These are phyloP conservation scores for Drosophila paramelanica DNA, from an alignment of 2,888 invertebrate species.

Conservation along the genomic window DNA sequence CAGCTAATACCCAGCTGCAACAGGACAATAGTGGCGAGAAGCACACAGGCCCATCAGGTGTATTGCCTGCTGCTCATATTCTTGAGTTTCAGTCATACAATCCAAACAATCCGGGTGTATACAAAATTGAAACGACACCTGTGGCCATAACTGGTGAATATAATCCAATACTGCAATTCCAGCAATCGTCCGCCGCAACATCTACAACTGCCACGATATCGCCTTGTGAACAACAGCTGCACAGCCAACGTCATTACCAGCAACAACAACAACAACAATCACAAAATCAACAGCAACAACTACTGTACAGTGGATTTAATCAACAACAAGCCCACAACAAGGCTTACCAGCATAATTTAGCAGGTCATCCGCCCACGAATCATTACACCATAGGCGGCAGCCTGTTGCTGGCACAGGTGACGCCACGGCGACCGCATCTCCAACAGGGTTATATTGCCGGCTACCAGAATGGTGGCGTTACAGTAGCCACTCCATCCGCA, in stretches of 20 bases:
- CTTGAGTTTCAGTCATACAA: constrained; percentile 85
- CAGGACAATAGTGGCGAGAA: constrained; percentile 17
- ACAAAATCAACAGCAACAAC: constrained; percentile 31
- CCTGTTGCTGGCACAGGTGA: constrained; percentile 56
- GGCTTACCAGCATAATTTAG: constrained; percentile 20
- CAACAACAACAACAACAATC: constrained; percentile 36
- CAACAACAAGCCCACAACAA: constrained; percentile 44
- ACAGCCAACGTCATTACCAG: constrained; percentile 51
- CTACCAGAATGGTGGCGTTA: constrained; percentile 58
- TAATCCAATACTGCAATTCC: constrained; percentile 84
- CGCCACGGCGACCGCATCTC: constrained; percentile 42
- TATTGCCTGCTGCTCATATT: constrained; percentile 79
- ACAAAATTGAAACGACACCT: constrained; percentile 85
- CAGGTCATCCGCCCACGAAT: constrained; percentile 48
- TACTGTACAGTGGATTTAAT: constrained; percentile 49
- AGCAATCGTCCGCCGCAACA: constrained; percentile 72
- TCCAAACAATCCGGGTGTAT: constrained; percentile 85
- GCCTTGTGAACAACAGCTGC: constrained; percentile 59
- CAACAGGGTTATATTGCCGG: constrained; percentile 60
- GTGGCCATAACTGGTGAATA: constrained; percentile 85
- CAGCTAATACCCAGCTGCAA: constrained; percentile 13
- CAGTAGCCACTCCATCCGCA: constrained; percentile 33
- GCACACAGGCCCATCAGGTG: constrained; percentile 18
- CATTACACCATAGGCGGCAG: constrained; percentile 58
- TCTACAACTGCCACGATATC: constrained; percentile 60